Evolutionary conservation across 1,140 invertebrate species (phyloP), one percentile per base, ranked within the genome.

Genomic region (Pemphigus obesinymphae): DNA sequence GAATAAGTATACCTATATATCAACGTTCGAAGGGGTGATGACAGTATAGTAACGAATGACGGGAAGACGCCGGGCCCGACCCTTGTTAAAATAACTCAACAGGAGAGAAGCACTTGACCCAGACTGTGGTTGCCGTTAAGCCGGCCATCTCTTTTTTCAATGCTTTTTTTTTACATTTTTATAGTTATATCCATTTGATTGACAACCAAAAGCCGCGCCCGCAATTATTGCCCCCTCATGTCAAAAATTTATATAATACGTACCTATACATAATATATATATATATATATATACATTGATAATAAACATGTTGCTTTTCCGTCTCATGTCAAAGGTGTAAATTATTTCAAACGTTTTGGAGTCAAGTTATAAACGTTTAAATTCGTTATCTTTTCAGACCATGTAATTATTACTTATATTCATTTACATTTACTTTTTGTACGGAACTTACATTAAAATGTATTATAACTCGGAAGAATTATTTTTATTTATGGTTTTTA

Each of bases 181-280:
- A 58, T 58, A n/a, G n/a, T 58, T 58, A 43, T 23, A 43, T 40
- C 31, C 29, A 7, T 58, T 78, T 78, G 75, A 55, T 78, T 78
- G 75, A 78, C 75, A 78, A 58, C 23, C n/a, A 37, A 78, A 76
- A 78, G 50, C 75, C 34, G 48, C 75, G n/a, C 48, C 31, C 48
- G 50, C 11, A 20, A 58, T 58, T 58, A 78, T 75, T 31, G 72
- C 45, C 43, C 26, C 17, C 23, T 70, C 34, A 37, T 26, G 63
- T 26, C 31, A 23, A 45, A 45, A 70, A 45, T 68, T n/a, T 53
- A 53, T 53, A n/a, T n/a, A n/a, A n/a, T n/a, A 53, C 20, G 23
- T 66, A 66, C n/a, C n/a, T n/a, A n/a, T n/a, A n/a, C n/a, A 31
- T 29, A 63, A 63, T 29, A 34, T 34, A 31, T 31, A 58, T 13